Percentiles rank a stretch among this genome's conserved stretches.
Evolutionary conservation across 2,113 vertebrate genomes (phyloP).

Genomic region (Mixornis gularis): DNA sequence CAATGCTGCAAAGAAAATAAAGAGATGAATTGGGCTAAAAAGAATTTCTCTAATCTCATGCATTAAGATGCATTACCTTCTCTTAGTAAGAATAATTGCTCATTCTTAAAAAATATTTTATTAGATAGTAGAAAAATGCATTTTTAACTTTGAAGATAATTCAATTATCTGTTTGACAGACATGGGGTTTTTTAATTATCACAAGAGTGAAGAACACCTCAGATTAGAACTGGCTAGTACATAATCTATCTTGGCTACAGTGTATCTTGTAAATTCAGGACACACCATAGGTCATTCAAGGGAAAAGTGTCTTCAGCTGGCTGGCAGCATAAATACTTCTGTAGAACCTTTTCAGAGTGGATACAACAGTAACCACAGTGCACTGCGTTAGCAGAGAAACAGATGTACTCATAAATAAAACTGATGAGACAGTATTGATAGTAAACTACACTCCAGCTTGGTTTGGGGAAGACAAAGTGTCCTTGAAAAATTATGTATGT

Average conservation of each 20-base stretch:
- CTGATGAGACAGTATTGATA: background rate
- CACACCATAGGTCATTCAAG: background rate
- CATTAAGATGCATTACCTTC: background rate
- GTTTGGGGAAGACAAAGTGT: background rate
- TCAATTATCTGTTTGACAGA: background rate
- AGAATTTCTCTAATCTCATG: background rate
- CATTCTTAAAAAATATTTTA: background rate
- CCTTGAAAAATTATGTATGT: background rate
- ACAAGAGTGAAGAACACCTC: background rate
- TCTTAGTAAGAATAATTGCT: constrained; percentile 1
- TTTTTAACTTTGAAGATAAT: background rate
- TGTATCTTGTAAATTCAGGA: background rate
- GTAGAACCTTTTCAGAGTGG: background rate
- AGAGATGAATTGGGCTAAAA: background rate
- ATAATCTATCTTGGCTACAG: background rate
- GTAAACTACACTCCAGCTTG: background rate
- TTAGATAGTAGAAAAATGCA: background rate
- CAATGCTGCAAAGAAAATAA: constrained; percentile 29
- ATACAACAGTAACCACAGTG: background rate
- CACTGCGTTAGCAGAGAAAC: background rate
- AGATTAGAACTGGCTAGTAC: background rate
- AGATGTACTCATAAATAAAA: background rate
- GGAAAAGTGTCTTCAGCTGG: background rate
- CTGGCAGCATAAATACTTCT: background rate
- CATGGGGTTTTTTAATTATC: background rate